Percentiles rank a stretch among this genome's conserved stretches.
These are phyloP conservation scores for Alligator mississippiensis DNA, from an alignment of 2,113 vertebrate species.

Conservation along the genomic window DNA sequence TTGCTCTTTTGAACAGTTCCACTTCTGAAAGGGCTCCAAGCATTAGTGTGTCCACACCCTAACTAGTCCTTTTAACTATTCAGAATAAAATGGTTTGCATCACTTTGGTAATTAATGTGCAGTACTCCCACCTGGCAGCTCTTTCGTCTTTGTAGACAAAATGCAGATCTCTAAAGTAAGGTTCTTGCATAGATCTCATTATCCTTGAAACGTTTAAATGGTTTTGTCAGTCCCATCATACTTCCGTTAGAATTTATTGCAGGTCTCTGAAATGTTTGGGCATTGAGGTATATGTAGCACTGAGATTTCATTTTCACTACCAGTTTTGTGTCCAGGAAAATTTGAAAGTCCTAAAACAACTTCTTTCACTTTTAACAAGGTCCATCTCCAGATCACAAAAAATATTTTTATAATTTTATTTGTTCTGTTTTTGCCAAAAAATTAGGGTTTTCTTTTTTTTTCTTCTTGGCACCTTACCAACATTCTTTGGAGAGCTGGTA, in stretches of 20 bases:
- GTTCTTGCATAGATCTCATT: background rate
- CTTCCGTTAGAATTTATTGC: accelerated
- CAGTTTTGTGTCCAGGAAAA: background rate
- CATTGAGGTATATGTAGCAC: background rate
- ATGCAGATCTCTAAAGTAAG: background rate
- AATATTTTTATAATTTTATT: background rate
- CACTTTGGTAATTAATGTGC: background rate
- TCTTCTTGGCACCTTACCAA: accelerated
- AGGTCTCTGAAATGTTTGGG: background rate
- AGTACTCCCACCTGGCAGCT: background rate
- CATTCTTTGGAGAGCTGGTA: accelerated
- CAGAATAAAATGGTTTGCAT: accelerated
- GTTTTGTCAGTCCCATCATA: background rate
- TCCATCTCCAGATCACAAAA: background rate
- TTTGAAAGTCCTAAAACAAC: accelerated
- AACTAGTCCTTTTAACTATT: background rate
- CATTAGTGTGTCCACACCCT: no score
- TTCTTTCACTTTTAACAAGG: background rate
- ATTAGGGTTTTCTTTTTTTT: background rate
- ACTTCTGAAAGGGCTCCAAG: no score
- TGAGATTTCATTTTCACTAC: background rate
- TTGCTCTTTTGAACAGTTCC: no score
- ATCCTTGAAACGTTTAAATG: background rate
- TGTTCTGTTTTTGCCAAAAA: background rate
- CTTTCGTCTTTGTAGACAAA: background rate